phyloP scores from a whole-genome alignment of 2,113 vertebrate genomes.

The Gnathochromis pfefferi region DNA sequence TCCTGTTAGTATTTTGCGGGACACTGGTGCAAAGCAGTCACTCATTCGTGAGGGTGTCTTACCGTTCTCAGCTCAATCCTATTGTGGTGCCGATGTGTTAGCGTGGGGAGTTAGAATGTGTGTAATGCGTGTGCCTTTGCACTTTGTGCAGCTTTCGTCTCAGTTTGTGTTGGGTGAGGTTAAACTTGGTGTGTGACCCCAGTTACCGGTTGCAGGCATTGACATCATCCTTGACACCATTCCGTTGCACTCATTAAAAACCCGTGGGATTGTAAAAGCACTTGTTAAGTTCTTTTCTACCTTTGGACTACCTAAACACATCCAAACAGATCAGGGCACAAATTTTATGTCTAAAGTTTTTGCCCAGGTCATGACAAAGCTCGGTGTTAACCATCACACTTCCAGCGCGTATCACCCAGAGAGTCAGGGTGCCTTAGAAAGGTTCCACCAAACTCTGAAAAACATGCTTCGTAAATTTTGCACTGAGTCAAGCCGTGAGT shows the following conservation, averaged over 20 bases:
- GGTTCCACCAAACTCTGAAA: not conserved
- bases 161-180: not conserved
- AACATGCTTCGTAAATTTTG: not conserved
- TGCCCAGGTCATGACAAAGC: fast-evolving
- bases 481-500: fast-evolving
- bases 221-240: not conserved
- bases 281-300: not conserved
- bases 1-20: not conserved
- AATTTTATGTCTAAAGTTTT: no score
- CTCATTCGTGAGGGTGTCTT: not conserved
- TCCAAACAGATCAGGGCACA: not conserved
- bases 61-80: not conserved
- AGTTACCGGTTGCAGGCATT: not conserved
- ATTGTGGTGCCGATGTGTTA: fast-evolving
- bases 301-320: not conserved
- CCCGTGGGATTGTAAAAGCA: not conserved
- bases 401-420: fast-evolving
- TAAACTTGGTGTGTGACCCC: not conserved
- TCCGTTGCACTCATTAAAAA: not conserved
- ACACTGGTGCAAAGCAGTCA: not conserved
- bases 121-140: not conserved
- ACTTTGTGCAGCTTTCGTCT: not conserved
- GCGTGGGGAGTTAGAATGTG: not conserved
- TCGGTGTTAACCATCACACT: fast-evolving
- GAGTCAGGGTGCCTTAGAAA: not conserved